Percentiles rank a stretch among this genome's conserved stretches.
phyloP scores from a whole-genome alignment of 2,888 invertebrate genomes.

The Drosophila putrida region DNA sequence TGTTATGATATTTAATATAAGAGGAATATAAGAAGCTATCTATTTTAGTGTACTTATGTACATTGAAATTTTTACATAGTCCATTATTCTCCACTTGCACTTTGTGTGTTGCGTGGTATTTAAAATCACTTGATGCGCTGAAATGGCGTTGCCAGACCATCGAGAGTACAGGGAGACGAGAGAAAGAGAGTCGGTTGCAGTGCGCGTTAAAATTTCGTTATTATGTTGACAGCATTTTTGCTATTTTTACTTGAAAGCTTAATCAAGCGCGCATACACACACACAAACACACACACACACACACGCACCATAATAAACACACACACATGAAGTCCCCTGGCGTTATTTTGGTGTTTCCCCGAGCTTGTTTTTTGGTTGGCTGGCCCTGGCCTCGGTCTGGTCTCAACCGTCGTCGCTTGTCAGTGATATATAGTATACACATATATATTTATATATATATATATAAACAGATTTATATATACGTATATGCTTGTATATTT shows the following conservation, averaged over 20 bases:
- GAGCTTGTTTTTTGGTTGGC: slow-evolving; percentile 81
- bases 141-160: slow-evolving; percentile 70
- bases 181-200: slow-evolving; percentile 50
- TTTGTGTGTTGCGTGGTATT: slow-evolving; percentile 19
- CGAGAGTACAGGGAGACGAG: slow-evolving; percentile 30
- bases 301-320: slow-evolving; percentile 36
- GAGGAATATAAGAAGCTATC: too few relatives aligned
- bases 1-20: too few relatives aligned
- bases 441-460: slow-evolving; percentile 3
- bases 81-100: too few relatives aligned
- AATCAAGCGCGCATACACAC: slow-evolving; percentile 68
- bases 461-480: background rate
- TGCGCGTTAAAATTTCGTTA: slow-evolving; percentile 79
- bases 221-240: slow-evolving; percentile 81
- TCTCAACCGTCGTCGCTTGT: slow-evolving; percentile 71
- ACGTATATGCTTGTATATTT: slow-evolving; percentile 31
- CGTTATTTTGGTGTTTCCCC: slow-evolving; percentile 79
- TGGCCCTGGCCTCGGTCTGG: slow-evolving; percentile 57
- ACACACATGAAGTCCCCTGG: slow-evolving; percentile 59
- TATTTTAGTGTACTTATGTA: too few relatives aligned
- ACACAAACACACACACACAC: slow-evolving; percentile 24
- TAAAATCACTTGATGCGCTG: slow-evolving; percentile 72
- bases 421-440: slow-evolving; percentile 71
- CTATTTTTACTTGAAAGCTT: slow-evolving; percentile 82
- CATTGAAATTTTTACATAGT: too few relatives aligned